Conservation (phyloP, 2,797 vertebrate species). For the Prionace glauca region DNA sequence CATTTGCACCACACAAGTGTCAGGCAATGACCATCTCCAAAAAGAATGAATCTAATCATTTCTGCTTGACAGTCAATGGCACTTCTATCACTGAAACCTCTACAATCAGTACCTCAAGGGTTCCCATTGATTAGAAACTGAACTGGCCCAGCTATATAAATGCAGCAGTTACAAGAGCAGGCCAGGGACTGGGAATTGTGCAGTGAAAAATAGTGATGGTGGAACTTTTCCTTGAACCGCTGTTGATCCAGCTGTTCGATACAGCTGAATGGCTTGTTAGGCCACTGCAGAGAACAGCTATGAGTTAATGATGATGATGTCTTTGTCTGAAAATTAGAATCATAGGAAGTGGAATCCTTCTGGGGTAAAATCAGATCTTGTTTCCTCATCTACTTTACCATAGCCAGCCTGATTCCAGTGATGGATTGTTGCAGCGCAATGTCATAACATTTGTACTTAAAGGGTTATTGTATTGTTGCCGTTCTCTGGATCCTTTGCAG, state of each 20-base stretch:
- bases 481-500: conserved; percentile 50
- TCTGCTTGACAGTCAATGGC: no score
- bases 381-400: neutral
- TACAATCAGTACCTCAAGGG: no score
- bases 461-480: neutral
- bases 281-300: neutral
- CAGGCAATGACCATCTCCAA: no score
- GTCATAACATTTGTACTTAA: neutral
- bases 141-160: no score
- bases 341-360: neutral
- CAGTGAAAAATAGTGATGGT: neutral
- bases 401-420: neutral
- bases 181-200: no score
- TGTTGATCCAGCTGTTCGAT: neutral
- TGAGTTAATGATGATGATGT: neutral
- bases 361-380: neutral
- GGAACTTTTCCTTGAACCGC: neutral
- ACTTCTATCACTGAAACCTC: no score
- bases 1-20: no score
- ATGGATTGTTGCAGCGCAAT: neutral
- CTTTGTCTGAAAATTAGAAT: neutral
- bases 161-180: no score
- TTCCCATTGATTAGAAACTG: no score
- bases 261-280: neutral
- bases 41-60: no score